Evolutionary conservation across 2,113 vertebrate species (phyloP).

Genomic region (Thamnophis sirtalis): DNA sequence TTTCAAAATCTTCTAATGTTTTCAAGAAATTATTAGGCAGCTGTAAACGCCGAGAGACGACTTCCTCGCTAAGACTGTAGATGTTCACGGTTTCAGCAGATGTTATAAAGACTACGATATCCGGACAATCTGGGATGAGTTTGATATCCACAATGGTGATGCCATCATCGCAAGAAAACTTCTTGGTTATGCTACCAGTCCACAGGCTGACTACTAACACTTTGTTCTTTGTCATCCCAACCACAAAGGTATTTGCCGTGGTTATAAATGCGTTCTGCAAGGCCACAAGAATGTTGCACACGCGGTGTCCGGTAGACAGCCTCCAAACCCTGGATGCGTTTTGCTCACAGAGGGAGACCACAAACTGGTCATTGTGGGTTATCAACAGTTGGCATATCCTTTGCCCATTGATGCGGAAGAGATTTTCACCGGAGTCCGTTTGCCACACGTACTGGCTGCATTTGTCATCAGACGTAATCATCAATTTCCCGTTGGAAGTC

Average conservation of each 20-base stretch:
- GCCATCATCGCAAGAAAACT: conserved; percentile 93
- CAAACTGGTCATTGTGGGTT: conserved; percentile 98
- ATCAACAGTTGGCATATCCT: conserved; percentile 93
- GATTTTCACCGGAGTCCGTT: conserved; percentile 89
- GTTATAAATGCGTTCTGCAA: conserved; percentile 96
- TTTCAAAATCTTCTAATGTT: conserved; percentile 93
- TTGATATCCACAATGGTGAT: conserved; percentile 92
- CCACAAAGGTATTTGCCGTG: conserved; percentile 94
- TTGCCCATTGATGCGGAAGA: conserved; percentile 95
- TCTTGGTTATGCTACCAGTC: conserved; percentile 98
- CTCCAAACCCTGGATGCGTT: conserved; percentile 97
- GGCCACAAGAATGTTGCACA: conserved; percentile 96
- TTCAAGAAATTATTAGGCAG: conserved; percentile 90
- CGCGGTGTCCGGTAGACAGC: conserved; percentile 91
- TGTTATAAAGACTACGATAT: conserved; percentile 91
- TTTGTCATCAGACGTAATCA: conserved; percentile 96
- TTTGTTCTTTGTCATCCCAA: conserved; percentile 93
- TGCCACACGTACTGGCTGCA: conserved; percentile 97
- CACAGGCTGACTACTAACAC: conserved; percentile 94
- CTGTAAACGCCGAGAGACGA: conserved; percentile 89
- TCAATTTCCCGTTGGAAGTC: conserved; percentile 90
- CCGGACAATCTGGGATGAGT: conserved; percentile 93
- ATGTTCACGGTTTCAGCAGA: conserved; percentile 92
- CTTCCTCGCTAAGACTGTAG: conserved; percentile 95
- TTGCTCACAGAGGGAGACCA: conserved; percentile 96